Conservation (phyloP, 2,113 vertebrate genomes). For the Trinectes maculatus region DNA sequence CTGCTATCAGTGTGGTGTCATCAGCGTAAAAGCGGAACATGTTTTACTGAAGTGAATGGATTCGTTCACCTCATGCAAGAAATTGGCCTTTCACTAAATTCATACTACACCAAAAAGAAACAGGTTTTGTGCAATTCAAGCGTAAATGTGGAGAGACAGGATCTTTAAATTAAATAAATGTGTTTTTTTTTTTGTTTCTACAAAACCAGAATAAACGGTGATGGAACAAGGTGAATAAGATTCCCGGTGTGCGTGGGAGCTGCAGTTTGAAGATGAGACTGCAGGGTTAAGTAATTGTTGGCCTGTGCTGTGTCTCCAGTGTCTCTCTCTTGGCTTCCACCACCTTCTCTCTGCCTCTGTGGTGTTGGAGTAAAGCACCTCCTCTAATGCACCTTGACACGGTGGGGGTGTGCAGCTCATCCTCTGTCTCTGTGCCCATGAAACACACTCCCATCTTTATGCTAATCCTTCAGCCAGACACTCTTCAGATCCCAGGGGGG, state of each 20-base stretch:
- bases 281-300: constrained; percentile 28
- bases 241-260: background rate
- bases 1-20: background rate
- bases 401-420: constrained; percentile 17
- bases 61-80: background rate
- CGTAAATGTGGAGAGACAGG: too few relatives aligned
- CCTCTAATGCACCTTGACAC: constrained; percentile 26
- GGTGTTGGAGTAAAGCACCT: constrained; percentile 11
- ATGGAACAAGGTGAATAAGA: constrained; percentile 12
- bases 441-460: constrained; percentile 41
- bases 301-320: background rate
- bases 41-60: background rate
- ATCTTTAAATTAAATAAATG: background rate
- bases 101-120: background rate
- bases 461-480: constrained; percentile 28
- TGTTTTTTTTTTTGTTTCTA: background rate
- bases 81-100: background rate
- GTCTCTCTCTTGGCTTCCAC: background rate
- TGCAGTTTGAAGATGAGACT: background rate
- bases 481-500: constrained; percentile 20
- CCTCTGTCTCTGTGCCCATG: constrained; percentile 16
- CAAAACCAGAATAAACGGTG: background rate
- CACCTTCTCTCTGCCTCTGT: constrained; percentile 4
- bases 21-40: background rate
- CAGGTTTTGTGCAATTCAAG: background rate